A percentile compares a stretch with the other conserved stretches of the same genome.
phyloP scores from a whole-genome alignment of 2,888 invertebrate species.

The Drosophila multiciliata region DNA sequence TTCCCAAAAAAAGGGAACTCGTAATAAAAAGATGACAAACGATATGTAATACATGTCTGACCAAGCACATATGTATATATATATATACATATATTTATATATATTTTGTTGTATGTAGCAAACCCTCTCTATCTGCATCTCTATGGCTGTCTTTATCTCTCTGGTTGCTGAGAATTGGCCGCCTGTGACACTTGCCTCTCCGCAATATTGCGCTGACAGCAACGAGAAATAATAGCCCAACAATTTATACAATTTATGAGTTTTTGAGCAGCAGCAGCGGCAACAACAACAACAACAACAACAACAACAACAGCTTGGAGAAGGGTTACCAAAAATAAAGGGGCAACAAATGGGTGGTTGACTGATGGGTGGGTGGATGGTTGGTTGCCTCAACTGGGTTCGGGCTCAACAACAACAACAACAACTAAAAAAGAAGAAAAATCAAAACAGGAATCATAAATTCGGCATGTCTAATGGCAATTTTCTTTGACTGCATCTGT shows the following conservation, averaged over 20 bases:
- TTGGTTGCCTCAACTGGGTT: neutral
- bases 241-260: conserved; percentile 82
- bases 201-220: conserved; percentile 82
- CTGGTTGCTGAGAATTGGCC: conserved; percentile 25
- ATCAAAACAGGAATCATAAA: conserved; percentile 83
- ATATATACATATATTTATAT: neutral
- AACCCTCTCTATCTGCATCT: conserved; percentile 3
- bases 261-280: conserved; percentile 53
- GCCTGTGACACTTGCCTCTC: conserved; percentile 77
- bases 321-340: conserved; percentile 49
- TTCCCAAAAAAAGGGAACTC: conserved; percentile 16
- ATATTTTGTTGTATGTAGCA: conserved; percentile 9
- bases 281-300: conserved; percentile 19
- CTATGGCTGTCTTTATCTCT: neutral
- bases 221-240: conserved; percentile 82
- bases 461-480: conserved; percentile 83
- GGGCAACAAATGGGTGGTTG: conserved; percentile 28
- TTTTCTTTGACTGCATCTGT: conserved; percentile 47
- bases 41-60: conserved; percentile 48
- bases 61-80: conserved; percentile 30
- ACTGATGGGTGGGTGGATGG: conserved; percentile 15
- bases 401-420: neutral
- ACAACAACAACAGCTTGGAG: conserved; percentile 19
- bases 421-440: conserved; percentile 38
- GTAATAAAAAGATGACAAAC: conserved; percentile 51